Percentiles rank a stretch among this genome's conserved stretches.
phyloP scores from a whole-genome alignment of 2,888 invertebrate genomes.

The Himalopsyche kuldschensis region DNA sequence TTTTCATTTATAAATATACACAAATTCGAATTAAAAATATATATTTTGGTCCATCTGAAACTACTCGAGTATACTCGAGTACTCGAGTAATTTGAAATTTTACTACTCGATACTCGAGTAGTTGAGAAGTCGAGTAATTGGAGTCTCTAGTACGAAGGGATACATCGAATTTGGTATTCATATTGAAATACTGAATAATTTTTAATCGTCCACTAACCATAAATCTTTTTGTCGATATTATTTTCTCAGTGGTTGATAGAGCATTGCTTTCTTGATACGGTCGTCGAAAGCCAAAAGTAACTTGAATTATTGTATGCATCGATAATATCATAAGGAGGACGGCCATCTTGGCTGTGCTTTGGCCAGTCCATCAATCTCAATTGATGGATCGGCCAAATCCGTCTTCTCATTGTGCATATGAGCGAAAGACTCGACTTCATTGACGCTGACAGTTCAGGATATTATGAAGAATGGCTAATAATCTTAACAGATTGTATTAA shows the following conservation, averaged over 20 bases:
- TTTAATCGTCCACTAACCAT: no score
- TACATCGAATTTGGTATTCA: no score
- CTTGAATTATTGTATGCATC: neutral
- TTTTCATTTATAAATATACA: no score
- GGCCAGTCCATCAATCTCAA: neutral
- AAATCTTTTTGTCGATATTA: no score
- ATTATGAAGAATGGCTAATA: neutral
- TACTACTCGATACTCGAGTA: no score
- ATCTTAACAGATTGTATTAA: neutral
- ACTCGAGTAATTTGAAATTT: no score
- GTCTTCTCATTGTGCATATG: neutral
- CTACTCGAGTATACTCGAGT: no score
- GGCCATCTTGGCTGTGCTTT: neutral
- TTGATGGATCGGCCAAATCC: neutral
- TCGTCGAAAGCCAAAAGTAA: neutral
- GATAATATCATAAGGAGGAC: neutral
- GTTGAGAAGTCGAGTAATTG: no score
- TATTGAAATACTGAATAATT: no score
- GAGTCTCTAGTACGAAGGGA: no score
- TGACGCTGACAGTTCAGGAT: neutral
- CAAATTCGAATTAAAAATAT: no score
- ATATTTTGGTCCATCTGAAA: no score
- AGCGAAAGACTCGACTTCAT: neutral
- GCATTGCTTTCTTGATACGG: neutral
- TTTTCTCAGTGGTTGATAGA: neutral